Percentiles rank a stretch among this genome's conserved stretches.
Conservation (phyloP, 2,888 invertebrate species). For the Rotaria socialis region DNA sequence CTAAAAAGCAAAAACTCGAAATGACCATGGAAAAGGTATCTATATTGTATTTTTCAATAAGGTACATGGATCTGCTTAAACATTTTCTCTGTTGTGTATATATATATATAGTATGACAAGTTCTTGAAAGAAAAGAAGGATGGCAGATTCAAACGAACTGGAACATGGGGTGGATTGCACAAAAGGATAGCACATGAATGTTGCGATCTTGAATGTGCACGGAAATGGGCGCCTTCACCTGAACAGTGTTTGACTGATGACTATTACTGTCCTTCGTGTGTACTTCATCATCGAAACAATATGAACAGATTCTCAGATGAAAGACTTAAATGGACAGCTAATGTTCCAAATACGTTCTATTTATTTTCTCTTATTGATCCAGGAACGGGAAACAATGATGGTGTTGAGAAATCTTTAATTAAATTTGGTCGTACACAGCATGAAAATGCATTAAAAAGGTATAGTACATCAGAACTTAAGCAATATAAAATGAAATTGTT, state of each 20-base stretch:
- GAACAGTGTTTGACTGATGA: not conserved
- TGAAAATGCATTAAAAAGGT: constrained; percentile 9
- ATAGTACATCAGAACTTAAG: not conserved
- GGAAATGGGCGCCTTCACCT: not conserved
- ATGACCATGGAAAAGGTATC: not conserved
- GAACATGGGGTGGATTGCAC: constrained; percentile 4
- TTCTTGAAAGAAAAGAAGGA: not conserved
- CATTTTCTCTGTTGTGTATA: not conserved
- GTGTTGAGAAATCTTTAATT: not conserved
- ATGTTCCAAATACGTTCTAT: constrained; percentile 34
- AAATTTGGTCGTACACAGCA: constrained; percentile 29
- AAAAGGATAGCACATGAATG: constrained; percentile 6
- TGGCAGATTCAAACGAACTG: not conserved
- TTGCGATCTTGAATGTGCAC: not conserved
- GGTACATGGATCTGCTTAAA: too few species aligned
- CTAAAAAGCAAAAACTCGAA: not conserved
- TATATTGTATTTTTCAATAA: not conserved
- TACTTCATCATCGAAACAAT: constrained; percentile 33
- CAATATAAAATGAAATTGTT: constrained; percentile 18
- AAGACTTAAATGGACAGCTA: constrained; percentile 12
- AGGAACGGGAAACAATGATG: not conserved
- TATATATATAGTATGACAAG: not conserved
- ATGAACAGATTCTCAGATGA: constrained; percentile 1
- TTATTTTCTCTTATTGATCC: constrained; percentile 23
- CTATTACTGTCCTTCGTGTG: not conserved